Base-by-base conservation (phyloP, 2,113 vertebrate species). In the Psittacara wagleri region DNA sequence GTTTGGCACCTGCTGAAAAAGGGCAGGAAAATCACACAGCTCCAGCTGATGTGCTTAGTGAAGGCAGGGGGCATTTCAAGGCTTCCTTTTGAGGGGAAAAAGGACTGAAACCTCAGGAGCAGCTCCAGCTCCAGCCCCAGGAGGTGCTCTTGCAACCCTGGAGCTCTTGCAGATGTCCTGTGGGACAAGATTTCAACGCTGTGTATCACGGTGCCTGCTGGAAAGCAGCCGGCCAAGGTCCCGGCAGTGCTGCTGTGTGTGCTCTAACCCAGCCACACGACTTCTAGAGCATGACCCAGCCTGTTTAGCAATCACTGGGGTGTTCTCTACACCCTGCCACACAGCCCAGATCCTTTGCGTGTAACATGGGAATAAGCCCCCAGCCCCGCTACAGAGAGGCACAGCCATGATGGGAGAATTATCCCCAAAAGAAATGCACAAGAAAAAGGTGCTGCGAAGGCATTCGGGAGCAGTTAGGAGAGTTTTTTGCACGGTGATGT, bases 281-380 rank as follows among this genome's bases (percentile, higher is more conserved):
- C 96, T 92, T 94, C 93, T 91, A 96, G 86, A 88, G 92, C 91
- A 18, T 69, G 93, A 90, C 72, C 88, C 89, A 86, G 95, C 91
- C 83, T 90, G 89, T 25, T 86, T 86, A 94, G 89, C 91, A 73
- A 4, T 7, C 12, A 0, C 68, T 61, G 48, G 54, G 29, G 1
- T 29, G 37, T 46, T 55, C 64, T 74, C 68, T 59, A 25, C 5
- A 25, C 0, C 0, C 39, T 64, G 88, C 35, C 86, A 59, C 41
- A 4, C 62, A 75, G 43, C 66, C 64, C 1, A 0, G 25, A 82
- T 55, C 37, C 25, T 76, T 33, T 1, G 2, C 13, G 52, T 13
- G 13, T 0, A 61, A 59, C 39, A 46, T 0, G 5, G 67, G 80
- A 57, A 74, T 6, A 76, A 67, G 10, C 37, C 57, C 62, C 17